Conservation (phyloP, 2,888 invertebrate genomes). For the Chrysina gloriosa region DNA sequence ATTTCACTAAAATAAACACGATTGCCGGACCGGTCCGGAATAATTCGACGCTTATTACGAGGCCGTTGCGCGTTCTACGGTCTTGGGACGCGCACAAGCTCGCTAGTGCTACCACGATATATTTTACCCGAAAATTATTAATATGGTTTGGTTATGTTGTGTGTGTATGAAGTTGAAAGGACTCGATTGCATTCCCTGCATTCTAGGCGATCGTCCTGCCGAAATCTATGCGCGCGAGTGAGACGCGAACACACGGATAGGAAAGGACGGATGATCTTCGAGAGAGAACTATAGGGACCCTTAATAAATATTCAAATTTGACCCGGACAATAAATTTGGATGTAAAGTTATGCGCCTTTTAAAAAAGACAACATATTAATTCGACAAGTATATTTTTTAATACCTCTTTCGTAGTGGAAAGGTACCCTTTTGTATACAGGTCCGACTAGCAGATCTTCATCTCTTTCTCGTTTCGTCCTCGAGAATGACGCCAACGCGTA, state of each 20-base stretch:
- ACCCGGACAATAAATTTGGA: conserved; percentile 60
- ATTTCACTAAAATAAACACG: conserved; percentile 25
- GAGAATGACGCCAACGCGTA: too few species aligned
- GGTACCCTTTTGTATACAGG: neutral
- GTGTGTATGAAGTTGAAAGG: neutral
- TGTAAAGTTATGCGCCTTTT: conserved; percentile 62
- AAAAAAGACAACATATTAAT: conserved; percentile 64
- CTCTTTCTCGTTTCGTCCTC: too few species aligned
- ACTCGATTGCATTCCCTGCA: conserved; percentile 53
- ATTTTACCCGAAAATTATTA: conserved; percentile 29
- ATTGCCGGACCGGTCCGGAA: neutral
- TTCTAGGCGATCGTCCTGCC: conserved; percentile 55
- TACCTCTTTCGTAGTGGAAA: conserved; percentile 4
- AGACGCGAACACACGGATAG: conserved; percentile 37
- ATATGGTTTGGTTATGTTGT: conserved; percentile 7
- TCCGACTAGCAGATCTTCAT: too few species aligned
- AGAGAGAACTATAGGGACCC: conserved; percentile 53
- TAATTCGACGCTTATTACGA: conserved; percentile 13
- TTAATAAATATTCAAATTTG: conserved; percentile 64
- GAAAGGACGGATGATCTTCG: conserved; percentile 3
- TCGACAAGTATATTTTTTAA: conserved; percentile 62
- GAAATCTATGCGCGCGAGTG: conserved; percentile 55
- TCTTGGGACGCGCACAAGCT: neutral
- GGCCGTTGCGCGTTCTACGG: neutral
- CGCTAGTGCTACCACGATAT: neutral